These are phyloP conservation scores for Melanotaenia trifasciata DNA, from an alignment of 2,797 vertebrate species.

Conservation along the genomic window DNA sequence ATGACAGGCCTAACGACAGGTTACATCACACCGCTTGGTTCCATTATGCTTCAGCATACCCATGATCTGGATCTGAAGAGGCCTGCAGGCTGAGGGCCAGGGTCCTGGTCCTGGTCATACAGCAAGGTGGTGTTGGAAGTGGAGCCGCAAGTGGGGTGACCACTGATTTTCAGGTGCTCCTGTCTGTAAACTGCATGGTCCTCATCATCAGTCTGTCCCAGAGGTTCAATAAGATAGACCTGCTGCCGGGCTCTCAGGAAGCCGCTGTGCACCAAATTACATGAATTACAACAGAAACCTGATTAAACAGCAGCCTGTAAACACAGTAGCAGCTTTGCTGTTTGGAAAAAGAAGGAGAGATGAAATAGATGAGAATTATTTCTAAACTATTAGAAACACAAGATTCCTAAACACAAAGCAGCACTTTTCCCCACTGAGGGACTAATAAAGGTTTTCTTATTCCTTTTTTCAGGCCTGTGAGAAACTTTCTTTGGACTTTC, in stretches of 20 bases:
- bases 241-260: conserved; percentile 80
- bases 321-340: neutral
- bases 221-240: conserved; percentile 89
- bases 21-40: neutral
- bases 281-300: neutral
- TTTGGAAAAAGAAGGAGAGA: too few species aligned
- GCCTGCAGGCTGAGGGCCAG: conserved; percentile 60
- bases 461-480: conserved; percentile 16
- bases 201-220: conserved; percentile 62
- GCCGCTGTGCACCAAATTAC: conserved; percentile 78
- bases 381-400: too few species aligned
- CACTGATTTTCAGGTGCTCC: conserved; percentile 75
- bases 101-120: conserved; percentile 57
- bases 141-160: conserved; percentile 63
- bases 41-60: conserved; percentile 68
- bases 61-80: conserved; percentile 80
- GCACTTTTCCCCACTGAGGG: neutral
- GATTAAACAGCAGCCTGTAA: neutral
- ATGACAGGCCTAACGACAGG: too few species aligned
- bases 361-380: neutral
- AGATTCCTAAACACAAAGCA: conserved; percentile 28
- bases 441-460: too few species aligned
- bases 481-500: neutral
- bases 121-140: conserved; percentile 38
- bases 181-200: conserved; percentile 85